phyloP scores from a whole-genome alignment of 2,797 vertebrate species.

The Mus minutoides region DNA sequence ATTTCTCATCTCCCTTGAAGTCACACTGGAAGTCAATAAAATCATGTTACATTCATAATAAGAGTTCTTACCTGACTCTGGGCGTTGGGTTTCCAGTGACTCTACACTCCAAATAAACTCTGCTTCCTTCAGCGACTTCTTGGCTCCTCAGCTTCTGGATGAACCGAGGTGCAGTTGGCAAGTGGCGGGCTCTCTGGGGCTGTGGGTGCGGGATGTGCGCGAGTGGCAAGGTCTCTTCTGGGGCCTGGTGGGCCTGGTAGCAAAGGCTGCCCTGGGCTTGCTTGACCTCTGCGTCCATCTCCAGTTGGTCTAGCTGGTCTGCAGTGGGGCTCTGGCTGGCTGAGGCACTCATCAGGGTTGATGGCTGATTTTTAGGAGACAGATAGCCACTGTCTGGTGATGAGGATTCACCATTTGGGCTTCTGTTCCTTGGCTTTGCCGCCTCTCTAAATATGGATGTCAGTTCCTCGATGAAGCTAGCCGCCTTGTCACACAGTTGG shows the following conservation, averaged over 20 bases:
- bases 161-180: conserved; percentile 90
- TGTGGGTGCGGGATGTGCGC: conserved; percentile 52
- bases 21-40: not conserved
- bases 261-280: not conserved
- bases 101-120: conserved; percentile 94
- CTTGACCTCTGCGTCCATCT: conserved; percentile 71
- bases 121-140: conserved; percentile 96
- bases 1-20: not conserved
- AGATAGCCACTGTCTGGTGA: conserved; percentile 98
- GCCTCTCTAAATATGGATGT: conserved; percentile 96
- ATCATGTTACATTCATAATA: not conserved
- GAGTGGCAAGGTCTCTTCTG: not conserved
- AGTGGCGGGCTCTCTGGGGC: not conserved
- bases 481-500: conserved; percentile 94
- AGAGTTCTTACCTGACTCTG: conserved; percentile 91
- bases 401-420: conserved; percentile 93
- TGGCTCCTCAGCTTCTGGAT: conserved; percentile 96
- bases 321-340: conserved; percentile 80
- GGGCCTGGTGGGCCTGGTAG: conserved; percentile 32
- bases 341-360: conserved; percentile 70
- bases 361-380: conserved; percentile 91
- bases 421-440: conserved; percentile 88
- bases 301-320: conserved; percentile 64
- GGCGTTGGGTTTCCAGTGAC: conserved; percentile 93
- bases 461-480: conserved; percentile 96